A percentile compares a stretch with the other conserved stretches of the same genome.
phyloP scores from a whole-genome alignment of 1,140 invertebrate genomes.

The Dryas iulia region DNA sequence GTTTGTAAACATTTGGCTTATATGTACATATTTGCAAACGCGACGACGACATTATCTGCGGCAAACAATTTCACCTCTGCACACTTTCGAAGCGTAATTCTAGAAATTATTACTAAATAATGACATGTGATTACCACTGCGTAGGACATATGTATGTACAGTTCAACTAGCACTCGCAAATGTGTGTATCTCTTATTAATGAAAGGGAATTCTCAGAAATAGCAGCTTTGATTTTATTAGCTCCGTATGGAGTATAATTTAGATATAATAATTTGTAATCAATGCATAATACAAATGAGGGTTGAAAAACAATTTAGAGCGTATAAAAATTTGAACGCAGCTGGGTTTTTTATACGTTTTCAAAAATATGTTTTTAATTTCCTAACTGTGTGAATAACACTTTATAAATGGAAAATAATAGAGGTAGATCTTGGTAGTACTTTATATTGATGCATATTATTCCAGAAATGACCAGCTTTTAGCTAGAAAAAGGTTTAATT shows the following conservation, averaged over 20 bases:
- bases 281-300: too few relatives aligned
- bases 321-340: too few relatives aligned
- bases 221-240: neutral
- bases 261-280: neutral
- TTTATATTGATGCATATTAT: too few relatives aligned
- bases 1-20: neutral
- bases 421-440: too few relatives aligned
- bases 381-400: too few relatives aligned
- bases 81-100: neutral
- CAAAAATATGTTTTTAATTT: too few relatives aligned
- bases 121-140: neutral
- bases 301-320: too few relatives aligned
- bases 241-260: neutral
- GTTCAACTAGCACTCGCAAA: too few relatives aligned
- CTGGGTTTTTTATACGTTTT: too few relatives aligned
- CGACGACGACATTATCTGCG: neutral
- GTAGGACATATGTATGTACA: neutral
- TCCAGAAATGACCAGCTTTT: too few relatives aligned
- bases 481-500: too few relatives aligned
- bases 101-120: slow-evolving; percentile 1
- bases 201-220: neutral
- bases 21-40: slow-evolving; percentile 3
- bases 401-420: too few relatives aligned
- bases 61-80: neutral
- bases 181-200: neutral